Evolutionary conservation across 1,140 invertebrate genomes (phyloP).

Genomic region (Cyclina sinensis): DNA sequence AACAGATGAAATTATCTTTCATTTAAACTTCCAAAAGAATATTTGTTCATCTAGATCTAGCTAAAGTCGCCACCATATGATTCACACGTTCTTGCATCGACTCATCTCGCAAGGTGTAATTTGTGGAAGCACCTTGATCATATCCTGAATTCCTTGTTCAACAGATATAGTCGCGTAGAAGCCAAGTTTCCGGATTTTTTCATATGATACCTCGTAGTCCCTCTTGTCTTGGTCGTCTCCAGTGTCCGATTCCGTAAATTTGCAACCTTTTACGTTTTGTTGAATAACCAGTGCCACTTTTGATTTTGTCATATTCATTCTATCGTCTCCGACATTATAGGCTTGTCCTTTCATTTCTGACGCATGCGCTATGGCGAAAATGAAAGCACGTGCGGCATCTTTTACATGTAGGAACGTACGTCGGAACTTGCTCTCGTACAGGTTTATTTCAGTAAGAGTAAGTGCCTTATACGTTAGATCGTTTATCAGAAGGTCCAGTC

Average conservation of each 20-base stretch:
- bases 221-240: constrained; percentile 81
- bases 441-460: constrained; percentile 75
- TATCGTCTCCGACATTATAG: constrained; percentile 81
- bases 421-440: constrained; percentile 80
- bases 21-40: too few relatives aligned
- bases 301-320: constrained; percentile 81
- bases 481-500: too few relatives aligned
- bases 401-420: constrained; percentile 81
- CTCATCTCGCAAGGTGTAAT: too few relatives aligned
- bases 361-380: constrained; percentile 78
- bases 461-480: too few relatives aligned
- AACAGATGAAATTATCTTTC: too few relatives aligned
- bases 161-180: constrained; percentile 75
- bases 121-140: too few relatives aligned
- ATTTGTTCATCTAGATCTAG: too few relatives aligned
- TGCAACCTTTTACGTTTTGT: constrained; percentile 70
- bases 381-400: constrained; percentile 80
- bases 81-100: too few relatives aligned
- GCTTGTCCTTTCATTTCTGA: constrained; percentile 79
- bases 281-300: constrained; percentile 77
- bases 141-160: constrained; percentile 72
- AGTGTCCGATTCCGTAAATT: constrained; percentile 71
- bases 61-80: too few relatives aligned
- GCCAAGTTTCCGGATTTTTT: constrained; percentile 77
- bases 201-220: constrained; percentile 82